Evolutionary conservation across 2,797 vertebrate genomes (phyloP).

Genomic region (Anguilla pacifica): DNA sequence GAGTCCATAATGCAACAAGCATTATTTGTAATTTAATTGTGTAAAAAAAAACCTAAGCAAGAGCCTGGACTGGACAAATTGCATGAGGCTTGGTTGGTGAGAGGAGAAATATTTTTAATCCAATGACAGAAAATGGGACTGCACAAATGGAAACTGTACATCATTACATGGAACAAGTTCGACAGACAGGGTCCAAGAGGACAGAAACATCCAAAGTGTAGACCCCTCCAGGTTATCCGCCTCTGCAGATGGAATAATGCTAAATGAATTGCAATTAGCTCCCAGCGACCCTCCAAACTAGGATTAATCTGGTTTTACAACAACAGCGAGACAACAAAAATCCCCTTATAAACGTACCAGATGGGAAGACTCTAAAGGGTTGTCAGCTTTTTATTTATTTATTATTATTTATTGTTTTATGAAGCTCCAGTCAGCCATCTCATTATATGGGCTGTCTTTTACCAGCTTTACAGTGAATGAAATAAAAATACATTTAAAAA

Average conservation of each 20-base stretch:
- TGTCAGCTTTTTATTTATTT: not conserved
- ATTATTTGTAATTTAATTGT: not conserved
- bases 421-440: not conserved
- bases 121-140: not conserved
- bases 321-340: constrained; percentile 14
- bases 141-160: not conserved
- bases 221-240: not conserved
- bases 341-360: constrained; percentile 14
- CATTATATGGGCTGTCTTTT: not conserved
- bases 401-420: not conserved
- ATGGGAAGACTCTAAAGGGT: not conserved
- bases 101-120: not conserved
- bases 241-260: constrained; percentile 21
- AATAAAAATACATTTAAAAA: not conserved
- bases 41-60: not conserved
- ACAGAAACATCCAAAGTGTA: not conserved
- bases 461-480: not conserved
- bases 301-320: constrained; percentile 33
- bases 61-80: not conserved
- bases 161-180: not conserved
- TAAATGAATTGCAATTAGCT: constrained; percentile 33
- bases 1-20: not conserved
- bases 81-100: not conserved
- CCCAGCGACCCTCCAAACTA: constrained; percentile 19
- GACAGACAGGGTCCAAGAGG: not conserved